These are phyloP conservation scores for Suncus etruscus DNA, from an alignment of 2,113 vertebrate genomes.

Conservation along the genomic window DNA sequence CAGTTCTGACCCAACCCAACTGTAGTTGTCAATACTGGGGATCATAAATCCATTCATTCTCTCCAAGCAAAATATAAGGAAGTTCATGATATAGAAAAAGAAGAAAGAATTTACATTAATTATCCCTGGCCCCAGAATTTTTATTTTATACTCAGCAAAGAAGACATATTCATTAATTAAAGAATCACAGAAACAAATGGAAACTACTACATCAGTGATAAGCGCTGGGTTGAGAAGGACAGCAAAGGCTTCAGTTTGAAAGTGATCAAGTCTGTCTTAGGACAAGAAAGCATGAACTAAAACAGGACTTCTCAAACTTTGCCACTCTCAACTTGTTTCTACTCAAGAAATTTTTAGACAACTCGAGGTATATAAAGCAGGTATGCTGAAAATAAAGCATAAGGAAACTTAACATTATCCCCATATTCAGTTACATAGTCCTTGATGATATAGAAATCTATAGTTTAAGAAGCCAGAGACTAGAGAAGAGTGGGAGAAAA, in stretches of 20 bases:
- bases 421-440: too few species aligned
- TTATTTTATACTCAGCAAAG: background rate
- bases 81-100: background rate
- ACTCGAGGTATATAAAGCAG: too few species aligned
- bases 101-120: background rate
- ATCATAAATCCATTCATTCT: background rate
- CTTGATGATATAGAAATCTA: too few species aligned
- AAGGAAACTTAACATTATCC: too few species aligned
- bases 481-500: background rate
- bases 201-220: background rate
- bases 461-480: background rate
- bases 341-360: too few species aligned
- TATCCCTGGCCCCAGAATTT: background rate
- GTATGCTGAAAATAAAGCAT: too few species aligned
- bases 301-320: background rate
- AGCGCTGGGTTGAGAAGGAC: background rate
- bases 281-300: background rate
- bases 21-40: background rate
- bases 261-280: background rate
- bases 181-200: background rate
- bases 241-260: background rate
- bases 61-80: background rate
- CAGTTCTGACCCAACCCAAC: background rate
- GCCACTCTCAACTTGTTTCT: too few species aligned
- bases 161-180: background rate